Evolutionary conservation across 2,888 invertebrate species (phyloP).

Genomic region (Drosophila anomelani): DNA sequence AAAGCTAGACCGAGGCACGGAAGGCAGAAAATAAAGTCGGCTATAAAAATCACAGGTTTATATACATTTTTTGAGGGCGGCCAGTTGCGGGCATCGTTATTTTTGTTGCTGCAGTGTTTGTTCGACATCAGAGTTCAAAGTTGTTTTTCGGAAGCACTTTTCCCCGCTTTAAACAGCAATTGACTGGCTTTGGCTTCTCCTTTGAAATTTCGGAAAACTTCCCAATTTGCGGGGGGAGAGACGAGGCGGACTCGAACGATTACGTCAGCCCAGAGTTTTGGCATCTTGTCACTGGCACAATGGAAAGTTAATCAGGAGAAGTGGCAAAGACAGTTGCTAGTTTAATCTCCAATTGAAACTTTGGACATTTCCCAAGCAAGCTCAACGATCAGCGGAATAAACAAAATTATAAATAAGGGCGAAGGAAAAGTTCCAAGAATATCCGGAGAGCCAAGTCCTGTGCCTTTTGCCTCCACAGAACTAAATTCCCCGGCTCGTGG

Average conservation of each 20-base stretch:
- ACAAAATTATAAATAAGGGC: slow-evolving; percentile 36
- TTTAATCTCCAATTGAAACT: slow-evolving; percentile 46
- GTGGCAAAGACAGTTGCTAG: slow-evolving; percentile 33
- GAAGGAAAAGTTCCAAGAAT: slow-evolving; percentile 16
- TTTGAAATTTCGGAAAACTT: slow-evolving; percentile 21
- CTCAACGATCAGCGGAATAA: slow-evolving; percentile 36
- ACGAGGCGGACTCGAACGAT: slow-evolving; percentile 11
- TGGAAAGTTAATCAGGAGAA: slow-evolving; percentile 44
- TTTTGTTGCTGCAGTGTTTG: slow-evolving; percentile 34
- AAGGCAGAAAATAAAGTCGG: slow-evolving; percentile 64
- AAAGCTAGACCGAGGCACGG: slow-evolving; percentile 46
- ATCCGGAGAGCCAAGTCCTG: neutral
- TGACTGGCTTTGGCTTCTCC: slow-evolving; percentile 31
- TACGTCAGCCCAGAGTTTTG: slow-evolving; percentile 40
- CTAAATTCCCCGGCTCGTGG: slow-evolving; percentile 24
- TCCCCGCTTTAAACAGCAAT: slow-evolving; percentile 43
- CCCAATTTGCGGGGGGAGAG: slow-evolving; percentile 5
- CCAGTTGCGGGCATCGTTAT: slow-evolving; percentile 35
- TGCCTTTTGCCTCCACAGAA: neutral
- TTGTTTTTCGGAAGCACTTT: slow-evolving; percentile 42
- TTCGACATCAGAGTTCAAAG: slow-evolving; percentile 42
- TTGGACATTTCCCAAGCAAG: slow-evolving; percentile 23
- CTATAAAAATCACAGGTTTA: slow-evolving; percentile 79
- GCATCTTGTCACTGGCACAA: slow-evolving; percentile 41
- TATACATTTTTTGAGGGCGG: slow-evolving; percentile 51